These are phyloP conservation scores for Smutsia temminckii DNA, from an alignment of 2,797 vertebrate genomes.

Conservation along the genomic window DNA sequence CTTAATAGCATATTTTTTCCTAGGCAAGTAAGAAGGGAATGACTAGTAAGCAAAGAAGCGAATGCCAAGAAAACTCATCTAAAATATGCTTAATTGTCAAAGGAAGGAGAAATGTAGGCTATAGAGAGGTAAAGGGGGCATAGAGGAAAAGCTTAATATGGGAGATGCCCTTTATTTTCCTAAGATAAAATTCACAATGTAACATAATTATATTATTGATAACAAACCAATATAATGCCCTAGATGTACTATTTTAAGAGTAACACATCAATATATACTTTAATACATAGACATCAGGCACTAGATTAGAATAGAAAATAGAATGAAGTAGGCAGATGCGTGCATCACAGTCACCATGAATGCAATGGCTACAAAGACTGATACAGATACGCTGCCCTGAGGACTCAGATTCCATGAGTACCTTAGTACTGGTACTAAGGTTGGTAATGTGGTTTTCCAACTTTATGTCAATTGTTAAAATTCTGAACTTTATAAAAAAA, in stretches of 20 bases:
- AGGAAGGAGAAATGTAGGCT: background rate
- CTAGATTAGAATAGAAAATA: background rate
- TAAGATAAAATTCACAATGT: conserved; percentile 16
- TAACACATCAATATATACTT: background rate
- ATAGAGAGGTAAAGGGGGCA: too few relatives aligned
- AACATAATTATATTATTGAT: background rate
- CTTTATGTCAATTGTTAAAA: background rate
- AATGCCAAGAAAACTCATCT: background rate
- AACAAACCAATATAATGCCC: background rate
- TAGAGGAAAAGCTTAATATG: background rate
- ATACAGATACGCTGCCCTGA: fast-evolving
- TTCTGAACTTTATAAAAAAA: background rate
- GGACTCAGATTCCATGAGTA: background rate
- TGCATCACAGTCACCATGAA: background rate
- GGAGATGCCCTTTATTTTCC: background rate
- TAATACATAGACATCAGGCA: background rate
- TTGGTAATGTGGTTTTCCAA: background rate
- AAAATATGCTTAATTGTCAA: background rate
- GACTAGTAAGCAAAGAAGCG: background rate
- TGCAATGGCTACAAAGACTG: too few relatives aligned
- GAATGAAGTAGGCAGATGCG: background rate
- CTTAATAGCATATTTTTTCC: background rate
- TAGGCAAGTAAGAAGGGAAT: background rate
- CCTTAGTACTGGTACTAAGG: background rate
- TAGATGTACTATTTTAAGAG: background rate